These are phyloP conservation scores for Lamproptera curius DNA, from an alignment of 2,888 invertebrate species.

Conservation along the genomic window DNA sequence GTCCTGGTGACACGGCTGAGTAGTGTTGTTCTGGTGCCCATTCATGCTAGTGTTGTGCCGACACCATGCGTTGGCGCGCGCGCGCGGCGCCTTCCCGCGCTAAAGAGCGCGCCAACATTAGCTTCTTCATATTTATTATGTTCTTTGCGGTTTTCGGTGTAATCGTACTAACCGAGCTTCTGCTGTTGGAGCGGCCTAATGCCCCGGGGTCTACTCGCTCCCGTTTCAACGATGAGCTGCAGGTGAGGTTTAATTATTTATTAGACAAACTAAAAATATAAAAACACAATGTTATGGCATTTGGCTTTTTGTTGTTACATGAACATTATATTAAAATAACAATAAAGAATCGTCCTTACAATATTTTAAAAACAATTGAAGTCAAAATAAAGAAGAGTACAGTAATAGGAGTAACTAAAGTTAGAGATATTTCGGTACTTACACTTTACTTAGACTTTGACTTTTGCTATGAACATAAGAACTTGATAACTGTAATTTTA, in stretches of 20 bases:
- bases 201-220: conserved; percentile 70
- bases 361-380: no score
- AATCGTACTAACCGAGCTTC: conserved; percentile 91
- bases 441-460: no score
- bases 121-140: conserved; percentile 93
- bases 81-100: conserved; percentile 74
- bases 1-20: conserved; percentile 45
- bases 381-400: no score
- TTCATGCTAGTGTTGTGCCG: conserved; percentile 44
- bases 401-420: no score
- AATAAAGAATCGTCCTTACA: no score
- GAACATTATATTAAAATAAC: no score
- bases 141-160: conserved; percentile 93
- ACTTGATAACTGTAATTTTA: no score
- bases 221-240: conserved; percentile 85
- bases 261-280: no score
- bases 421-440: no score
- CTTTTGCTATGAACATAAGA: no score
- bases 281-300: no score
- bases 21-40: conserved; percentile 47
- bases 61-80: conserved; percentile 69
- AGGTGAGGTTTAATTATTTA: conserved; percentile 51
- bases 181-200: conserved; percentile 76
- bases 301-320: no score
- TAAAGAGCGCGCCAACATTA: conserved; percentile 91